Percentiles rank a stretch among this genome's conserved stretches.
phyloP scores from a whole-genome alignment of 2,113 vertebrate species.

The Thryonomys swinderianus region DNA sequence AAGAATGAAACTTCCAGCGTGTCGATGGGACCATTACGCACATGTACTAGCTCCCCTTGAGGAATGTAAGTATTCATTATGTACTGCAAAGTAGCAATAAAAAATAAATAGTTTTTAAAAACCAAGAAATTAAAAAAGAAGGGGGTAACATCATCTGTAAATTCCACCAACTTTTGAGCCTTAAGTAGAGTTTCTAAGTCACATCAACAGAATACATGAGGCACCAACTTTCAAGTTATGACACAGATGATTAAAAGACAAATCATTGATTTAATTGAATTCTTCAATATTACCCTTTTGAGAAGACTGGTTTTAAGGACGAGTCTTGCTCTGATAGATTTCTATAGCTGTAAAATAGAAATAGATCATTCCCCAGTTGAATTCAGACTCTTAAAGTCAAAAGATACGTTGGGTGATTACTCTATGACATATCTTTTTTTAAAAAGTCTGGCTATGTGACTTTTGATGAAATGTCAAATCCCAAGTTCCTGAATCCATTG shows the following conservation, averaged over 20 bases:
- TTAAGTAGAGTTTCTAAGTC: constrained; percentile 44
- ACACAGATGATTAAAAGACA: constrained; percentile 68
- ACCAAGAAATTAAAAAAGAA: not conserved
- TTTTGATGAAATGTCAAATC: constrained; percentile 58
- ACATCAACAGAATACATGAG: not conserved
- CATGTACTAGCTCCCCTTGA: not conserved
- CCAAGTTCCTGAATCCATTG: not conserved
- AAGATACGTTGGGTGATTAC: constrained; percentile 15
- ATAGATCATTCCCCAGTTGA: constrained; percentile 20
- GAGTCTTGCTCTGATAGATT: constrained; percentile 15
- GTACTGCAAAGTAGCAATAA: not conserved
- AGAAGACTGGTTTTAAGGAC: constrained; percentile 40
- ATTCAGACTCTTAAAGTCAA: constrained; percentile 12
- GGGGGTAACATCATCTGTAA: constrained; percentile 24
- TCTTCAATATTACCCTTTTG: constrained; percentile 41
- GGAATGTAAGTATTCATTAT: not conserved
- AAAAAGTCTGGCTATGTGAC: constrained; percentile 51
- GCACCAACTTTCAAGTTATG: constrained; percentile 64
- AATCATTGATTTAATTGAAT: not conserved
- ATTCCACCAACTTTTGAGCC: not conserved
- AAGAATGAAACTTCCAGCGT: not conserved
- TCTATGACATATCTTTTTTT: not conserved
- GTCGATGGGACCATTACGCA: constrained; percentile 59
- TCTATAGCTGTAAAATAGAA: not conserved
- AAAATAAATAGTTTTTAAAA: not conserved